These are phyloP conservation scores for Cetonia aurata DNA, from an alignment of 2,888 invertebrate genomes.

Conservation along the genomic window DNA sequence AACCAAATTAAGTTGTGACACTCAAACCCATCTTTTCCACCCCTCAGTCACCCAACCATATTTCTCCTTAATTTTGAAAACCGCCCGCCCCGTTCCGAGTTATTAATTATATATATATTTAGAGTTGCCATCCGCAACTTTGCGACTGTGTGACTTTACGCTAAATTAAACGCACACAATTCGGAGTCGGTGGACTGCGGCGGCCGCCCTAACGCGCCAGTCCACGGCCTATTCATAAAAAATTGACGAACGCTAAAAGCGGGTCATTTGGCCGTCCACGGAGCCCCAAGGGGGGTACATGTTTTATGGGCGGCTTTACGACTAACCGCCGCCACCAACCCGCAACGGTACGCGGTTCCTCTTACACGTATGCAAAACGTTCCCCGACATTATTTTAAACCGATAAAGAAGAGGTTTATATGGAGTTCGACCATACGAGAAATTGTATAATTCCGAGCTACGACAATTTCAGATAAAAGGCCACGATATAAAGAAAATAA, in stretches of 20 bases:
- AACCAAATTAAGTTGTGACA: too few species aligned
- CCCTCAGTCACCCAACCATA: too few species aligned
- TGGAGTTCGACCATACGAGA: neutral
- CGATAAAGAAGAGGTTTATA: slow-evolving; percentile 5
- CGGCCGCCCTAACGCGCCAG: too few species aligned
- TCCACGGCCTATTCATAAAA: slow-evolving; percentile 26
- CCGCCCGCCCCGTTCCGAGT: too few species aligned
- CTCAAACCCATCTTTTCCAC: too few species aligned
- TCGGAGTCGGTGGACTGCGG: too few species aligned
- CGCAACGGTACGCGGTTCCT: neutral
- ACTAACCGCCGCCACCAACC: neutral
- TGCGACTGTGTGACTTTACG: too few species aligned
- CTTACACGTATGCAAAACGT: slow-evolving; percentile 12
- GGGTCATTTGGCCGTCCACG: slow-evolving; percentile 29
- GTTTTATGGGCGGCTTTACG: slow-evolving; percentile 38
- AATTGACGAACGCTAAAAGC: slow-evolving; percentile 38
- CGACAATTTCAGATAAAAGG: neutral
- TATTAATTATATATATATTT: too few species aligned
- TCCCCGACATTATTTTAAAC: slow-evolving; percentile 6
- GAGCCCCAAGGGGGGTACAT: slow-evolving; percentile 19
- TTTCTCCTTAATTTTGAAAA: too few species aligned
- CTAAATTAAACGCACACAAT: too few species aligned
- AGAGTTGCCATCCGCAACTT: too few species aligned
- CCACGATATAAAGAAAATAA: too few species aligned
- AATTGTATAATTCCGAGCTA: slow-evolving; percentile 4